Evolutionary conservation across 1,140 invertebrate genomes (phyloP), one percentile per base, ranked within the genome.

Genomic region (Ceratina japonica): DNA sequence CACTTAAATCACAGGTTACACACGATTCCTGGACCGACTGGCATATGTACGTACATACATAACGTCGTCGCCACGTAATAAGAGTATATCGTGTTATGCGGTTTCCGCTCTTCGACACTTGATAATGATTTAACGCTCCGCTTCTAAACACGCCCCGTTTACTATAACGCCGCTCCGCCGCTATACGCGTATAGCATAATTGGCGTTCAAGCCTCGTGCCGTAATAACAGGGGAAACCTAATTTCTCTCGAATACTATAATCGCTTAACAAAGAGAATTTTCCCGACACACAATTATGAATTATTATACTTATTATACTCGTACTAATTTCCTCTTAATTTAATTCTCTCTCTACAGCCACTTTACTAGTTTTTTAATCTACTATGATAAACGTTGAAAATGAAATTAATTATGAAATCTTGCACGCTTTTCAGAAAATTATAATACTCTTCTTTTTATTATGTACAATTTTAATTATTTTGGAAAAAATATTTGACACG

Each of bases 1-100:
- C 86, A 70, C 75, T 85, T 83, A 90, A 90, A 90, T 90, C 80
- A 87, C 81, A 83, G 88, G 89, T 90, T 88, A 83, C 27, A 31
- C 86, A 74, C 44, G 69, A 85, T 82, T 88, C 83, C 80, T 64
- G 18, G 51, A 83, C 79, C 77, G 66, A 84, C 75, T 75, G 65
- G 72, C 76, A 75, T 84, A 77, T 31, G 27, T 31, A 31, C 27
- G 4, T 31, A 31, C 20, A n/a, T n/a, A n/a, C n/a, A n/a, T n/a
- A n/a, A n/a, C n/a, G n/a, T n/a, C n/a, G 86, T 86, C 73, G 80
- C 70, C 79, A 65, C 78, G 83, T 90, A 85, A 88, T 86, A 81
- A 87, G 81, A 72, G 81, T 81, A 37, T 71, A 74, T 54, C 49
- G 52, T 51, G 27, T 68, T 24, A 27, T 31, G 13, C 37, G 44